phyloP scores from a whole-genome alignment of 2,888 invertebrate species.

The Graphium colonna region DNA sequence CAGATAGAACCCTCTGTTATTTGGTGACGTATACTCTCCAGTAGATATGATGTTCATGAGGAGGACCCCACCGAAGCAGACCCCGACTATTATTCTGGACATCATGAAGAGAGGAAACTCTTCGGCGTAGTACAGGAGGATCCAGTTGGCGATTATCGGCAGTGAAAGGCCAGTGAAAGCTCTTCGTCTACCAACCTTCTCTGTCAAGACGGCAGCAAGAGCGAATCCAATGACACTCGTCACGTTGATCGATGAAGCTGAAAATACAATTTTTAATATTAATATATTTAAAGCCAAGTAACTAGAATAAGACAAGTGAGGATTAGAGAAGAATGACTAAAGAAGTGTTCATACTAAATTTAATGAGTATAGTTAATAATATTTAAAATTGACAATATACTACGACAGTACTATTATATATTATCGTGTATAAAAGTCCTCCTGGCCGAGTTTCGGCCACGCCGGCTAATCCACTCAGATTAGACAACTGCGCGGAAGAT shows the following conservation, averaged over 20 bases:
- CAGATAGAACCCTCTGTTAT: conserved; percentile 29
- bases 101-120: conserved; percentile 25
- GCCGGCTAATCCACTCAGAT: too few species aligned
- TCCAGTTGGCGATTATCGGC: conserved; percentile 30
- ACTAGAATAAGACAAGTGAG: not conserved
- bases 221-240: conserved; percentile 28
- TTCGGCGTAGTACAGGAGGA: conserved; percentile 28
- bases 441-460: too few species aligned
- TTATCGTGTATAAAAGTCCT: too few species aligned
- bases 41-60: conserved; percentile 27
- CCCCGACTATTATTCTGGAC: conserved; percentile 30
- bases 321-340: not conserved
- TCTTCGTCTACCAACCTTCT: conserved; percentile 29
- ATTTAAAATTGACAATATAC: too few species aligned
- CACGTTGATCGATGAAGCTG: conserved; percentile 31
- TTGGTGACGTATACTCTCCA: conserved; percentile 32
- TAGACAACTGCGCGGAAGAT: too few species aligned
- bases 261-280: too few species aligned
- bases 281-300: too few species aligned
- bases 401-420: too few species aligned
- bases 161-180: conserved; percentile 26
- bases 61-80: conserved; percentile 32
- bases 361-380: too few species aligned
- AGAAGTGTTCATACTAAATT: too few species aligned
- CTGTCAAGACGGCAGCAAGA: conserved; percentile 26